Conservation (phyloP, 2,797 vertebrate species). For the Sebastes paucispinis region DNA sequence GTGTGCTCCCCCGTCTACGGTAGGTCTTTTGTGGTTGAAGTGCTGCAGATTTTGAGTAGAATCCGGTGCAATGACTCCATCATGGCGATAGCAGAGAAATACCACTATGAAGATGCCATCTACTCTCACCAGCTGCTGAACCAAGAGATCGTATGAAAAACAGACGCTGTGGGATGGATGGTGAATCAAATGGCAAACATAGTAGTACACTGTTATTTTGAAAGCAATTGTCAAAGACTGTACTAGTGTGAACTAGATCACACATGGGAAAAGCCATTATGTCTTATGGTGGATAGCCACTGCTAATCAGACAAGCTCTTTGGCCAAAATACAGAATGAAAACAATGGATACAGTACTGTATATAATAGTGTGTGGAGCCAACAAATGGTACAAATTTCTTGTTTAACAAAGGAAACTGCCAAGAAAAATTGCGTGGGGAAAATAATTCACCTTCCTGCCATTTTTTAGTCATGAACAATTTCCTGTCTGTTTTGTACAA, state of each 20-base stretch:
- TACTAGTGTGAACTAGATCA: not conserved
- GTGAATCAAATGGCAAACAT: not conserved
- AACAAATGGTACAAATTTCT: not conserved
- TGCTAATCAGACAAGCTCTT: not conserved
- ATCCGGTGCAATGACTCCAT: slow-evolving; percentile 84
- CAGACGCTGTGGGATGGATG: not conserved
- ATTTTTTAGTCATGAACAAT: not conserved
- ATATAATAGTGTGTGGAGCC: not conserved
- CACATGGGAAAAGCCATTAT: not conserved
- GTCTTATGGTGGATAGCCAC: not conserved
- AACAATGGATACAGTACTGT: not conserved
- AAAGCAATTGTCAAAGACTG: not conserved
- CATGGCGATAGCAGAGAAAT: slow-evolving; percentile 82
- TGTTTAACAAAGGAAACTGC: not conserved
- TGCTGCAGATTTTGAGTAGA: slow-evolving; percentile 84
- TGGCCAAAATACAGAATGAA: not conserved
- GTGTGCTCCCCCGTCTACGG: not conserved
- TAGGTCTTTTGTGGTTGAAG: slow-evolving; percentile 74
- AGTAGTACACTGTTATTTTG: not conserved
- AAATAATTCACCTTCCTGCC: not conserved
- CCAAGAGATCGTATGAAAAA: slow-evolving; percentile 54
- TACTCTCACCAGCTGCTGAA: slow-evolving; percentile 76
- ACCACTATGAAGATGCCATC: slow-evolving; percentile 83
- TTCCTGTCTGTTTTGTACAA: slow-evolving; percentile 23
- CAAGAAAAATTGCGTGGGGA: not conserved